phyloP scores from a whole-genome alignment of 1,140 invertebrate species.

The Oedothorax gibbosus region DNA sequence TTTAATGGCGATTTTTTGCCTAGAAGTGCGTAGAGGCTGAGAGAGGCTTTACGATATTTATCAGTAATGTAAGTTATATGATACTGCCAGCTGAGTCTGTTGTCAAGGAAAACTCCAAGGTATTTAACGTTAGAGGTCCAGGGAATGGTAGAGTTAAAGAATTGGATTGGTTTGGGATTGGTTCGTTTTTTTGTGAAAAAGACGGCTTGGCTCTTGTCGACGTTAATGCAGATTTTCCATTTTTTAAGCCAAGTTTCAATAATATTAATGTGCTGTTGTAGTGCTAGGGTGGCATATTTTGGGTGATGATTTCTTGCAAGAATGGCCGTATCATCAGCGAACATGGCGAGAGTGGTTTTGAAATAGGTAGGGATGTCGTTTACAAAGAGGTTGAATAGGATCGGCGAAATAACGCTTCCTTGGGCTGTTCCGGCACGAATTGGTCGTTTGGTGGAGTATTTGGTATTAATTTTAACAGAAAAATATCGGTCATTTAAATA shows the following conservation, averaged over 20 bases:
- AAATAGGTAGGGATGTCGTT: not conserved
- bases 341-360: not conserved
- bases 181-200: not conserved
- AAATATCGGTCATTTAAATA: not conserved
- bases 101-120: not conserved
- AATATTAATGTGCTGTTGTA: not conserved
- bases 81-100: not conserved
- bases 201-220: not conserved
- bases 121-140: not conserved
- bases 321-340: not conserved
- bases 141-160: not conserved
- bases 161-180: not conserved
- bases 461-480: not conserved
- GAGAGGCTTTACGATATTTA: not conserved
- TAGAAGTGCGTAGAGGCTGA: not conserved
- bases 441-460: not conserved
- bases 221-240: not conserved
- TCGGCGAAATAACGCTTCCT: not conserved
- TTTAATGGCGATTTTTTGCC: not conserved
- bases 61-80: not conserved
- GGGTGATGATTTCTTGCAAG: not conserved
- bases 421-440: not conserved
- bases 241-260: not conserved
- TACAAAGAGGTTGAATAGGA: not conserved
- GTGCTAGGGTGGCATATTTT: not conserved